These are phyloP conservation scores for Scaptomyza graminum DNA, from an alignment of 1,140 invertebrate species.

Conservation along the genomic window DNA sequence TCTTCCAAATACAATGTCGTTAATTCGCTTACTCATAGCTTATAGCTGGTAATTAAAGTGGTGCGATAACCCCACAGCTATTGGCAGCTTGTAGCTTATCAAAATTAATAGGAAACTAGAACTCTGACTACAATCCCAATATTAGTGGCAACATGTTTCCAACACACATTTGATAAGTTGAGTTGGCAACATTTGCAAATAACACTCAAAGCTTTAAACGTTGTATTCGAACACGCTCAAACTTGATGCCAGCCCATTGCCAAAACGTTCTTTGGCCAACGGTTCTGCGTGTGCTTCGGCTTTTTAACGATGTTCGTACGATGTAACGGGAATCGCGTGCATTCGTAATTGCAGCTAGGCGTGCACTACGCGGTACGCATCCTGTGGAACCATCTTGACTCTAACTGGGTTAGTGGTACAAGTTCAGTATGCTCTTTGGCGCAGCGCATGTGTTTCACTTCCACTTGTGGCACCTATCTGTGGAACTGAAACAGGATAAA, in stretches of 20 bases:
- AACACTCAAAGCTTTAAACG: background rate
- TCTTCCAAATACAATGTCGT: background rate
- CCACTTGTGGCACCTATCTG: conserved; percentile 27
- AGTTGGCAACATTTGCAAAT: conserved; percentile 15
- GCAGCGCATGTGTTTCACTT: conserved; percentile 50
- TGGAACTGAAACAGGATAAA: conserved; percentile 51
- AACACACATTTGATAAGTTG: background rate
- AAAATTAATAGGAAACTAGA: background rate
- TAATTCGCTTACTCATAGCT: background rate
- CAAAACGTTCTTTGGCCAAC: background rate
- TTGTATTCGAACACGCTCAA: conserved; percentile 17
- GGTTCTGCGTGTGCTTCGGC: conserved; percentile 8
- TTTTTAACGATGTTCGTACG: background rate
- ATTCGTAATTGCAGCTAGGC: conserved; percentile 47
- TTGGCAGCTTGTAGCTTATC: conserved; percentile 10
- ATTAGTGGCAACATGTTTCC: conserved; percentile 1
- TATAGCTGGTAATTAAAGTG: background rate
- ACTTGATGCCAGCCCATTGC: conserved; percentile 4
- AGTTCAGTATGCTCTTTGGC: conserved; percentile 71
- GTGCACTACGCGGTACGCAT: conserved; percentile 25
- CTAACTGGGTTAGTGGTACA: conserved; percentile 83
- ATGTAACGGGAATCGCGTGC: conserved; percentile 15
- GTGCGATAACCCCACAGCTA: background rate
- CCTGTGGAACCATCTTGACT: conserved; percentile 34
- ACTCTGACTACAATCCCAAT: background rate